These are phyloP conservation scores for Vicugna pacos DNA, from an alignment of 2,113 vertebrate genomes.

Conservation along the genomic window DNA sequence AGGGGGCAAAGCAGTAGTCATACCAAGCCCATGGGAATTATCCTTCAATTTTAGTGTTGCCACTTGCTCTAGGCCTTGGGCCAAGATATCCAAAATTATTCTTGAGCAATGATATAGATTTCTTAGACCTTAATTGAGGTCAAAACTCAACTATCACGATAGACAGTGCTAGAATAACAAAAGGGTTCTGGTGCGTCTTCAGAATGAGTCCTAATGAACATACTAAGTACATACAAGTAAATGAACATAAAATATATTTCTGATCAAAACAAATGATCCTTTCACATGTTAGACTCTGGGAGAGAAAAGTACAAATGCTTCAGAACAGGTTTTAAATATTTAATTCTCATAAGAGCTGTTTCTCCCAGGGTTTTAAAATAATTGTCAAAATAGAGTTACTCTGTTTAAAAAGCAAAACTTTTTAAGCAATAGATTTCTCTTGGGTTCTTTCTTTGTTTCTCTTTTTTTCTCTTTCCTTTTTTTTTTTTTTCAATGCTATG, in stretches of 20 bases:
- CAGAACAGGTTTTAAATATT: conserved; percentile 65
- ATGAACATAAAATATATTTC: conserved; percentile 46
- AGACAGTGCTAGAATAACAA: neutral
- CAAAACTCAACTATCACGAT: conserved; percentile 44
- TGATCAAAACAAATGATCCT: conserved; percentile 41
- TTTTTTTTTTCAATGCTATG: conserved; percentile 29
- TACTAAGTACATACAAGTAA: conserved; percentile 55
- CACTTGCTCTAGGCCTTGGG: conserved; percentile 43
- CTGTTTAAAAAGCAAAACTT: conserved; percentile 38
- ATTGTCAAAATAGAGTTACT: neutral
- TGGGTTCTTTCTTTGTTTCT: neutral
- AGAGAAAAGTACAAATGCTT: conserved; percentile 61
- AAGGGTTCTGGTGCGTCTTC: conserved; percentile 60
- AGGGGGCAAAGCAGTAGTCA: conserved; percentile 32
- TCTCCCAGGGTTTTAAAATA: conserved; percentile 58
- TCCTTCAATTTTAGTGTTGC: conserved; percentile 56
- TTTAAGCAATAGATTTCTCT: conserved; percentile 71
- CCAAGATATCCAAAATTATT: conserved; percentile 61
- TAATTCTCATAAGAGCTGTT: conserved; percentile 27
- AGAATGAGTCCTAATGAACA: conserved; percentile 55
- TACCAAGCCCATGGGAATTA: conserved; percentile 30
- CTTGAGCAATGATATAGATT: conserved; percentile 66
- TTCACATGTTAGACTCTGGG: conserved; percentile 72
- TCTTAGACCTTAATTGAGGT: conserved; percentile 59
- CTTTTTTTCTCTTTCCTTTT: neutral